A percentile compares a stretch with the other conserved stretches of the same genome.
These are phyloP conservation scores for Limnothrissa miodon DNA, from an alignment of 2,113 vertebrate genomes.

Conservation along the genomic window DNA sequence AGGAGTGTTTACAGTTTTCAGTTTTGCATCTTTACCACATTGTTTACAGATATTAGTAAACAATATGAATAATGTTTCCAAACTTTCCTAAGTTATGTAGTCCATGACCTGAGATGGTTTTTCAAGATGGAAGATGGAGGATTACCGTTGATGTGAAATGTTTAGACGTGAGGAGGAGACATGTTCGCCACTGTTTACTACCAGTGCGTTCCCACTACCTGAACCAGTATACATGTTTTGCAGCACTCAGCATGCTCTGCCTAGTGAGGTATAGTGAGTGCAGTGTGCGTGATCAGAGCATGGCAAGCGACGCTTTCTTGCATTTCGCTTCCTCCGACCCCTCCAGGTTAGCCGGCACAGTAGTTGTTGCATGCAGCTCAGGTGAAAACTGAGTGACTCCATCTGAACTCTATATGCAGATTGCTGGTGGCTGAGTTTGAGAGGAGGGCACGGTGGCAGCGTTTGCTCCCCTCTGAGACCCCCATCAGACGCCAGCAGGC, in stretches of 20 bases:
- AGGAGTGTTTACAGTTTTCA: too few relatives aligned
- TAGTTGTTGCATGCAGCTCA: not conserved
- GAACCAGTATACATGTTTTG: not conserved
- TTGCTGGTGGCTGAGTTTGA: slow-evolving; percentile 47
- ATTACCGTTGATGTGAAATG: too few relatives aligned
- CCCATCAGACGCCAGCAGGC: slow-evolving; percentile 49
- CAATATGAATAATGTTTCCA: too few relatives aligned
- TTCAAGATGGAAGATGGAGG: too few relatives aligned
- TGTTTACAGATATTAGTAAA: too few relatives aligned
- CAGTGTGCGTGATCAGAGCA: not conserved
- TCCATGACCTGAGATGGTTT: too few relatives aligned
- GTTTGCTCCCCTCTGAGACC: slow-evolving; percentile 54
- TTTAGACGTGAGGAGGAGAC: too few relatives aligned
- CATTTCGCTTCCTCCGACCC: too few relatives aligned
- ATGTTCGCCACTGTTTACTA: too few relatives aligned
- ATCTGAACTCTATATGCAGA: slow-evolving; percentile 57
- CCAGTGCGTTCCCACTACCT: not conserved
- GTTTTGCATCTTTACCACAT: too few relatives aligned
- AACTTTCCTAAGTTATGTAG: too few relatives aligned
- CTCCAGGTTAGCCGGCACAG: not conserved
- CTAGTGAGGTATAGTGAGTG: not conserved
- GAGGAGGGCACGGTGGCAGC: slow-evolving; percentile 44
- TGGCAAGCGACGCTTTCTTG: not conserved
- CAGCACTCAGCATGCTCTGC: not conserved
- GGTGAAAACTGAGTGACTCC: not conserved